Base-by-base conservation (phyloP, 2,113 vertebrate genomes). In the Coptodon rendalli region DNA sequence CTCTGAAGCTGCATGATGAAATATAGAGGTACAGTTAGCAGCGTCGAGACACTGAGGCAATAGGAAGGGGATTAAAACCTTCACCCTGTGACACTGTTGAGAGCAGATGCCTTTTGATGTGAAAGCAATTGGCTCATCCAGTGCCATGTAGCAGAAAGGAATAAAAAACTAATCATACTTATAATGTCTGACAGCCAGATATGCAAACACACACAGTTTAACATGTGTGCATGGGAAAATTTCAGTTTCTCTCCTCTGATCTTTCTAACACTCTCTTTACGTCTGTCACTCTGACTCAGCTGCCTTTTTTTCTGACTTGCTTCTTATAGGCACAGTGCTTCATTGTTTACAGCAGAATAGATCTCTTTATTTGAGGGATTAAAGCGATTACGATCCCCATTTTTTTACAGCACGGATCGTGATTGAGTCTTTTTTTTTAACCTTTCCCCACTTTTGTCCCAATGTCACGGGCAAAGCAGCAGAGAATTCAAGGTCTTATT, bases 1-100 rank as follows among this genome's bases (percentile, higher is more conserved):
- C 87, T 87, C 53, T 82, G 87, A 88, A 86, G 86, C 80, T 85
- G 86, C 81, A 56, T 93, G 92, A 93, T 94, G 94, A 94, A 93
- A 95, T 66, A 57, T 31, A 38, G 86, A 92, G 91, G 89, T 93
- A 68, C 66, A 45, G 89, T 91, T 85, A 86, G 79, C 85, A n/a
- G 80, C 13, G 12, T 80, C 3, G 34, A 81, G 87, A 73, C 22
- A 9, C 82, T 59, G 57, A 84, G 50, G 73, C 86, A 87, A 54
- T 52, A 57, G 84, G 34, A 90, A 29, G 7, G 43, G 87, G 89
- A 94, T 90, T 93, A 89, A 90, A 93, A 89, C 79, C 85, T 66
- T 66, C 12, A 34, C 84, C 89, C 78, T 66, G 57, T 89, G 83
- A 88, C 87, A 82, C 82, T 38, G 50, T 40, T 68, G 56, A 93